Conservation (phyloP, 2,888 invertebrate genomes). For the Drosophila anomalipes region DNA sequence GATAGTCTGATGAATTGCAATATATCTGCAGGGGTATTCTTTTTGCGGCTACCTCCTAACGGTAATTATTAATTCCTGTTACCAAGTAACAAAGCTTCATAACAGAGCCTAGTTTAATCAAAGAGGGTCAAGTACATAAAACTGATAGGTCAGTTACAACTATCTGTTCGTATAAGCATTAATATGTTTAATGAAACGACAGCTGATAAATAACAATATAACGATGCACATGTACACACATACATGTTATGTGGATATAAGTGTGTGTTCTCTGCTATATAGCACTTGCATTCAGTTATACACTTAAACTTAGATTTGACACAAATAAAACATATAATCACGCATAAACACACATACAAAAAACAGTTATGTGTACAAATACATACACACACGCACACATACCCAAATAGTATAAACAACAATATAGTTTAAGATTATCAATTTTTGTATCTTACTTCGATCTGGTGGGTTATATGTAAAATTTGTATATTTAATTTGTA, state of each 20-base stretch:
- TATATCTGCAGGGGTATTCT: not conserved
- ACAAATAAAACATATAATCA: not conserved
- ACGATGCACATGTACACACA: not conserved
- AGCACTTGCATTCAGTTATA: not conserved
- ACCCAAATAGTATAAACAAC: slow-evolving; percentile 16
- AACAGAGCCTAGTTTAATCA: not conserved
- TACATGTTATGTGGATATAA: not conserved
- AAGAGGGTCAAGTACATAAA: not conserved
- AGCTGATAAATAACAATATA: not conserved
- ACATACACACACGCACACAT: slow-evolving; percentile 1
- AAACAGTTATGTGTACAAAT: slow-evolving; percentile 3
- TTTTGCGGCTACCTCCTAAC: not conserved
- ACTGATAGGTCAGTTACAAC: not conserved
- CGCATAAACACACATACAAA: not conserved
- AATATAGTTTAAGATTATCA: not conserved
- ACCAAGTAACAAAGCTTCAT: not conserved
- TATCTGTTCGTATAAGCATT: not conserved
- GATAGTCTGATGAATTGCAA: not conserved
- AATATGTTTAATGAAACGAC: not conserved
- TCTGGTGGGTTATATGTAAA: slow-evolving; percentile 27
- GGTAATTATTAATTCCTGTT: not conserved
- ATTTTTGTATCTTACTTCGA: slow-evolving; percentile 14
- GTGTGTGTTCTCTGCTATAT: not conserved
- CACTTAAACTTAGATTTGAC: not conserved
- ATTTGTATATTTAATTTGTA: slow-evolving; percentile 32